phyloP scores from a whole-genome alignment of 2,113 vertebrate species.

The Crotophaga sulcirostris region DNA sequence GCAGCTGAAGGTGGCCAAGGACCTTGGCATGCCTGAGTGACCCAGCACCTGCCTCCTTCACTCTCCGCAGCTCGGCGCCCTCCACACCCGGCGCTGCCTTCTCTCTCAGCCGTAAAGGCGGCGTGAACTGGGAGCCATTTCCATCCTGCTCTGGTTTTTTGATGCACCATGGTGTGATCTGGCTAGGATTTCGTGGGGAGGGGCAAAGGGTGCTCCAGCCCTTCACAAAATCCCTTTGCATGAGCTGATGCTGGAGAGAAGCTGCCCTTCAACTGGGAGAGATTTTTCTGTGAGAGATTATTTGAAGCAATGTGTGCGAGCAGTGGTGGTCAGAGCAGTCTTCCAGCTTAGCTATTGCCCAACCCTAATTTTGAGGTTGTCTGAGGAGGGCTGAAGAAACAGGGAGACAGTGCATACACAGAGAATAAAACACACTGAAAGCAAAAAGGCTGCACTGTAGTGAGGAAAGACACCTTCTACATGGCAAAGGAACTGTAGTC shows the following conservation, averaged over 20 bases:
- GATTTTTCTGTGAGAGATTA: background rate
- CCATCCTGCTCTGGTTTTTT: background rate
- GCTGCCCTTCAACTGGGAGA: accelerated
- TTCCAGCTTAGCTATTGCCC: background rate
- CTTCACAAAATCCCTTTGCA: background rate
- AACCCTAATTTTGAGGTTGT: background rate
- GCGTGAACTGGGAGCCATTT: accelerated
- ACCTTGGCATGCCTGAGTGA: background rate
- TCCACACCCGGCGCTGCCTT: accelerated
- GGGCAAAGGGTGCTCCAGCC: background rate
- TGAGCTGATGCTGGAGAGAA: background rate
- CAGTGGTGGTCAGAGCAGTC: background rate
- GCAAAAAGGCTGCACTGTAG: accelerated
- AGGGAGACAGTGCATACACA: background rate
- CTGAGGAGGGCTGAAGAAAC: background rate
- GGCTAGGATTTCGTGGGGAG: background rate
- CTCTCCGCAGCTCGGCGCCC: accelerated
- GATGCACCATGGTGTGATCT: accelerated
- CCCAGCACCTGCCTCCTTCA: background rate
- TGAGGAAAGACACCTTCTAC: background rate
- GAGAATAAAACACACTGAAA: background rate
- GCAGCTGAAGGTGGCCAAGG: background rate
- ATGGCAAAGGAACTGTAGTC: background rate
- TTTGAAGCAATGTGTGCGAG: background rate
- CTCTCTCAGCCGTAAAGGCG: background rate